Percentiles rank a stretch among this genome's conserved stretches.
Conservation (phyloP, 2,113 vertebrate genomes). For the Plecotus auritus region DNA sequence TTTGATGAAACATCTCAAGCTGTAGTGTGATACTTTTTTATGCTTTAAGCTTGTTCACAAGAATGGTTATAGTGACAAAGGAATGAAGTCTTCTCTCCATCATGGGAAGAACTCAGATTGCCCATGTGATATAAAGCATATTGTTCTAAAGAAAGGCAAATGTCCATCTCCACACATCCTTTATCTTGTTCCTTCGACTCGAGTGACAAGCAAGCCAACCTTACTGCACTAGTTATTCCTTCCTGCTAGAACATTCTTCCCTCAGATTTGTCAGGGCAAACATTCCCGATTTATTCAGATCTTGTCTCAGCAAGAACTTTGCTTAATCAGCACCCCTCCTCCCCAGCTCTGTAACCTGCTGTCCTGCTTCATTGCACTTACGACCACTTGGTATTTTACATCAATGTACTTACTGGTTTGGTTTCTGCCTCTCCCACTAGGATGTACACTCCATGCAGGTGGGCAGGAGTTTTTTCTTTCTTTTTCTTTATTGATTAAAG, state of each 20-base stretch:
- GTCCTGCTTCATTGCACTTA: neutral
- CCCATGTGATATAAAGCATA: neutral
- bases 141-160: neutral
- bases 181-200: neutral
- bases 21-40: neutral
- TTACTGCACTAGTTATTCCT: neutral
- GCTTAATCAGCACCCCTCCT: neutral
- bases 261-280: too few relatives aligned
- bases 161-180: neutral
- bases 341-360: neutral
- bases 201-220: neutral
- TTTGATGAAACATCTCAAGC: neutral
- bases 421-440: neutral
- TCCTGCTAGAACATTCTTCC: neutral
- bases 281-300: neutral
- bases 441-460: neutral
- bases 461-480: too few relatives aligned
- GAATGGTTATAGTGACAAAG: neutral
- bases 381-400: neutral
- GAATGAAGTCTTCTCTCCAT: neutral
- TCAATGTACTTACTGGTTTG: neutral
- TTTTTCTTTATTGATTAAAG: too few relatives aligned
- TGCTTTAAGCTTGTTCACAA: neutral
- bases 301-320: neutral
- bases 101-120: neutral